phyloP scores from a whole-genome alignment of 2,113 vertebrate genomes.

The Cyanoliseus patagonus region DNA sequence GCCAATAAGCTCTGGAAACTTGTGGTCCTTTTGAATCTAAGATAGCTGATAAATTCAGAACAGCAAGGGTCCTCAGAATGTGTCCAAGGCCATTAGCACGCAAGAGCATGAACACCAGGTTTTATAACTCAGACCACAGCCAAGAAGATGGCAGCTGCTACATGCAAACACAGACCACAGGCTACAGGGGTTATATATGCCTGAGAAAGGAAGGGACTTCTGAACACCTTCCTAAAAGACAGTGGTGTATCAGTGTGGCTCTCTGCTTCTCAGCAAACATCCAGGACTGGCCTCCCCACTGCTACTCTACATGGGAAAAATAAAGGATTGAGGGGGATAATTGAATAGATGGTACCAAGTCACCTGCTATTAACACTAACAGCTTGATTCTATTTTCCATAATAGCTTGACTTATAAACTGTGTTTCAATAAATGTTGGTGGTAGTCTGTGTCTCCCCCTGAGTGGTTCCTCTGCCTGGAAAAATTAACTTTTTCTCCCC shows the following conservation, averaged over 20 bases:
- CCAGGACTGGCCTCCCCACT: neutral
- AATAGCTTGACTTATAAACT: neutral
- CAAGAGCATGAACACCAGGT: rapidly evolving
- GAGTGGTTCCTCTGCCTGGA: neutral
- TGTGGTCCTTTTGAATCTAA: neutral
- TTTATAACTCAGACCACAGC: neutral
- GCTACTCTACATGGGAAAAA: neutral
- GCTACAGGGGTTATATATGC: rapidly evolving
- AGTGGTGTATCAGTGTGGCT: neutral
- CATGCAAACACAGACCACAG: neutral
- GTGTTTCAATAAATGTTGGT: neutral
- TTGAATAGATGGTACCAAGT: neutral
- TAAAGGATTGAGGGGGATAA: neutral
- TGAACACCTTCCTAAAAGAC: neutral
- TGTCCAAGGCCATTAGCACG: neutral
- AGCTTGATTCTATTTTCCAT: neutral
- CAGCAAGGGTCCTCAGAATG: neutral
- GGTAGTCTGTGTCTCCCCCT: neutral
- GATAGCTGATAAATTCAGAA: neutral
- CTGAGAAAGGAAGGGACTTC: neutral
- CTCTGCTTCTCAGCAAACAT: neutral
- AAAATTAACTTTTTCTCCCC: neutral
- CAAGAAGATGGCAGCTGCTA: neutral
- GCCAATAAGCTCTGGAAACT: neutral
- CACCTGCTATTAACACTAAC: neutral